phyloP scores from a whole-genome alignment of 2,888 invertebrate species.

The Andrena flavipes region DNA sequence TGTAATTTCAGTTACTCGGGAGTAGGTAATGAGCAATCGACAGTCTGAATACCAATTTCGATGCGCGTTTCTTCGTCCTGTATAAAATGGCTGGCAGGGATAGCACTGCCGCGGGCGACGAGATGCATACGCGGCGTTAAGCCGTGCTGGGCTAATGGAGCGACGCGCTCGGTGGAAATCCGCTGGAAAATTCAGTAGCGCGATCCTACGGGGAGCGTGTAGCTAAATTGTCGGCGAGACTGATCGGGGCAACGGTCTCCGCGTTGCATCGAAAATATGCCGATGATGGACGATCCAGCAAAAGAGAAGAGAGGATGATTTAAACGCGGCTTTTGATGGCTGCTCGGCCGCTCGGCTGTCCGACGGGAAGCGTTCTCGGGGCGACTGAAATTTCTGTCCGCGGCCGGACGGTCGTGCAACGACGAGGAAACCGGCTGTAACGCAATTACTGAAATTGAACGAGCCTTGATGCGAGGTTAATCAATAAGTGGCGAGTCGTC shows the following conservation, averaged over 20 bases:
- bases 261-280: background rate
- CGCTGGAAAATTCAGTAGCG: constrained; percentile 2
- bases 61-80: constrained; percentile 40
- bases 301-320: background rate
- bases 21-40: constrained; percentile 80
- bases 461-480: constrained; percentile 35
- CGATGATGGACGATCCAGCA: background rate
- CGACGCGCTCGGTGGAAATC: background rate
- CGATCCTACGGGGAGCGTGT: background rate
- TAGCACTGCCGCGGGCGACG: background rate
- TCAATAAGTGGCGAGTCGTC: constrained; percentile 26
- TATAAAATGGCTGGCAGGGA: background rate
- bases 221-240: background rate
- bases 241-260: background rate
- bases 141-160: background rate
- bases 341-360: constrained; percentile 9
- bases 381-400: background rate
- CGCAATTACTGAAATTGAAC: constrained; percentile 37
- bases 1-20: constrained; percentile 77
- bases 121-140: background rate
- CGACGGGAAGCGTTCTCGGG: constrained; percentile 43
- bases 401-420: constrained; percentile 7
- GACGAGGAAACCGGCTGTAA: constrained; percentile 13
- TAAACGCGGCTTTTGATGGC: constrained; percentile 1
- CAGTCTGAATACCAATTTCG: constrained; percentile 79